These are phyloP conservation scores for Hycleus cichorii DNA, from an alignment of 1,140 invertebrate species.

Conservation along the genomic window DNA sequence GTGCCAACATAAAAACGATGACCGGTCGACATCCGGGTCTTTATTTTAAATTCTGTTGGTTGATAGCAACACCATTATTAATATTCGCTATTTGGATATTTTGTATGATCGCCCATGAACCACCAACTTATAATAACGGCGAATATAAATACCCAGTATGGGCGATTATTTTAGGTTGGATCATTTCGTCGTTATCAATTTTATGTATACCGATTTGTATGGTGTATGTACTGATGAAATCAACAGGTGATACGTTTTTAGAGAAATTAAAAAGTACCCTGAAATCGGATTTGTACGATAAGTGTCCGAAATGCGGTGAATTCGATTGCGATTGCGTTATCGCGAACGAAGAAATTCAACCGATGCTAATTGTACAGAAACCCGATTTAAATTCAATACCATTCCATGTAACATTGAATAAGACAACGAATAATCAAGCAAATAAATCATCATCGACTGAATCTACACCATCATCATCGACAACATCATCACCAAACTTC, in stretches of 20 bases:
- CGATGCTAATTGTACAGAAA: slow-evolving; percentile 29
- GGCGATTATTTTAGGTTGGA: slow-evolving; percentile 83
- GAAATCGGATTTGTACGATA: slow-evolving; percentile 32
- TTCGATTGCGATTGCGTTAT: slow-evolving; percentile 32
- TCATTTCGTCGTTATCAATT: slow-evolving; percentile 71
- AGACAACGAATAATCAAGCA: no score
- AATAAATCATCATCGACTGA: no score
- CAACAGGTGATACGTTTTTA: slow-evolving; percentile 60
- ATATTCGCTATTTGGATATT: slow-evolving; percentile 82
- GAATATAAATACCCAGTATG: slow-evolving; percentile 73
- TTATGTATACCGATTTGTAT: slow-evolving; percentile 81
- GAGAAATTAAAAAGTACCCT: slow-evolving; percentile 44
- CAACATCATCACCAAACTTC: no score
- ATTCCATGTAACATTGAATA: no score
- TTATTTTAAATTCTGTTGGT: slow-evolving; percentile 82
- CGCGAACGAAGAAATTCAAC: slow-evolving; percentile 20
- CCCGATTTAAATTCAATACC: slow-evolving; percentile 11
- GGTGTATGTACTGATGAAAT: slow-evolving; percentile 59
- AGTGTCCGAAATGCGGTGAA: slow-evolving; percentile 31
- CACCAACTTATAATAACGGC: slow-evolving; percentile 70
- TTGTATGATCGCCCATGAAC: slow-evolving; percentile 77
- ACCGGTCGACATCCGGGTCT: slow-evolving; percentile 68
- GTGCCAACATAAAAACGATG: slow-evolving; percentile 80
- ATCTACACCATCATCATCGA: no score
- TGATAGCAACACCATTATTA: slow-evolving; percentile 67